Evolutionary conservation across 2,113 vertebrate genomes (phyloP).

Genomic region (Puntigrus tetrazona): DNA sequence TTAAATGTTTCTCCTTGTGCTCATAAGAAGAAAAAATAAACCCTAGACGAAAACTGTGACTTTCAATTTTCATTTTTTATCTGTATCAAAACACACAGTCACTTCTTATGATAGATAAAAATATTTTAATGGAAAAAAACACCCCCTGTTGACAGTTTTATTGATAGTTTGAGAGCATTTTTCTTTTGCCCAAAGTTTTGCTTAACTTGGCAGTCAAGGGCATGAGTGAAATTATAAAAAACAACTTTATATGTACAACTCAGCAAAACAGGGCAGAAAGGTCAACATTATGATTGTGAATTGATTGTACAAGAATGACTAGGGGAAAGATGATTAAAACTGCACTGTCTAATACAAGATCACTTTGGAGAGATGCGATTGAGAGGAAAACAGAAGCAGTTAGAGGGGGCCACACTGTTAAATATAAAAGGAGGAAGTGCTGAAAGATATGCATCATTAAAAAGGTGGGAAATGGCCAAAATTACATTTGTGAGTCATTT

Average conservation of each 20-base stretch:
- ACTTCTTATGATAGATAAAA: background rate
- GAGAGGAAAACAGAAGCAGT: background rate
- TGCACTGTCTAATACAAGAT: background rate
- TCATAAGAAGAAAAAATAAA: background rate
- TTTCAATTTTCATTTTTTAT: constrained; percentile 1
- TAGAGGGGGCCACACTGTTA: background rate
- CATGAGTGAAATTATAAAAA: background rate
- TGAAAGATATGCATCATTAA: background rate
- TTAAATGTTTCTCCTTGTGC: background rate
- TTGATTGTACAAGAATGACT: background rate
- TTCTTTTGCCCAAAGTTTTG: background rate
- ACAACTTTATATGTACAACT: background rate
- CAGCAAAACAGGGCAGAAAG: background rate
- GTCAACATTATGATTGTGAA: background rate
- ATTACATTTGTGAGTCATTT: background rate
- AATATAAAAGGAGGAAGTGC: background rate
- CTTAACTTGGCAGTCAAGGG: background rate
- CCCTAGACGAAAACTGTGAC: background rate
- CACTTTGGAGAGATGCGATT: background rate
- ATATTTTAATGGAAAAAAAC: background rate
- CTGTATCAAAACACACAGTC: background rate
- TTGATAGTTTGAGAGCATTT: background rate
- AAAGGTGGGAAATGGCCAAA: background rate
- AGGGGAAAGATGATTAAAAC: background rate
- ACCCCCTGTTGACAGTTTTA: background rate